These are phyloP conservation scores for Yponomeuta sedellus DNA, from an alignment of 2,888 invertebrate species.

Conservation along the genomic window DNA sequence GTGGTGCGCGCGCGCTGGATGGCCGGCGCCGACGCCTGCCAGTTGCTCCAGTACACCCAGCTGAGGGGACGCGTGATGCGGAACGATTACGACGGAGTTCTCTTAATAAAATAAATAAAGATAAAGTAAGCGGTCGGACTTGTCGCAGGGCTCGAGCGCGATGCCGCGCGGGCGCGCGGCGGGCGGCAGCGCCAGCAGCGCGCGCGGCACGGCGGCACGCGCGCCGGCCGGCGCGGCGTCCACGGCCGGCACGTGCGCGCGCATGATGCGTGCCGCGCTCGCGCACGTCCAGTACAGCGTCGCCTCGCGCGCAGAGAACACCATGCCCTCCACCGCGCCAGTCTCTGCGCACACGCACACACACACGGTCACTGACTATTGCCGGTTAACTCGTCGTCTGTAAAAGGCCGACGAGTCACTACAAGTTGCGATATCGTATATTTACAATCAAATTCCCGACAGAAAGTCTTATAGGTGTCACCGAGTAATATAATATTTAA, in stretches of 20 bases:
- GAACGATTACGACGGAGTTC: no score
- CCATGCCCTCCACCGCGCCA: slow-evolving; percentile 92
- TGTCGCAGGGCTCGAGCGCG: slow-evolving; percentile 88
- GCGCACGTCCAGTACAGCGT: slow-evolving; percentile 92
- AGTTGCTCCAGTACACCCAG: slow-evolving; percentile 90
- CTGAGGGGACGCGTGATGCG: no score
- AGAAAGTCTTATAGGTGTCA: no score
- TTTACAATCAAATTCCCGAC: no score
- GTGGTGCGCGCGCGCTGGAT: slow-evolving; percentile 81
- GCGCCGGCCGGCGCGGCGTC: slow-evolving; percentile 24
- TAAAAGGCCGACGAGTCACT: no score
- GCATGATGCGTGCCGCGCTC: slow-evolving; percentile 77
- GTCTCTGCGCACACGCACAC: slow-evolving; percentile 72
- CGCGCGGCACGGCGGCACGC: slow-evolving; percentile 79
- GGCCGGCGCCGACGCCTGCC: slow-evolving; percentile 86
- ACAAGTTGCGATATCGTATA: no score
- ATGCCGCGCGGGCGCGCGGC: slow-evolving; percentile 86
- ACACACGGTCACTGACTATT: neutral
- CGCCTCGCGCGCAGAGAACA: slow-evolving; percentile 81
- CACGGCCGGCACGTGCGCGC: slow-evolving; percentile 29
- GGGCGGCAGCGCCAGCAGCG: slow-evolving; percentile 88
- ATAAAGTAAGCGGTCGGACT: neutral
- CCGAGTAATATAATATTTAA: no score
- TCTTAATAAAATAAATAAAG: no score
- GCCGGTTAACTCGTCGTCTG: no score